A percentile compares a stretch with the other conserved stretches of the same genome.
Conservation (phyloP, 2,113 vertebrate species). For the Sceloporus tristichus region DNA sequence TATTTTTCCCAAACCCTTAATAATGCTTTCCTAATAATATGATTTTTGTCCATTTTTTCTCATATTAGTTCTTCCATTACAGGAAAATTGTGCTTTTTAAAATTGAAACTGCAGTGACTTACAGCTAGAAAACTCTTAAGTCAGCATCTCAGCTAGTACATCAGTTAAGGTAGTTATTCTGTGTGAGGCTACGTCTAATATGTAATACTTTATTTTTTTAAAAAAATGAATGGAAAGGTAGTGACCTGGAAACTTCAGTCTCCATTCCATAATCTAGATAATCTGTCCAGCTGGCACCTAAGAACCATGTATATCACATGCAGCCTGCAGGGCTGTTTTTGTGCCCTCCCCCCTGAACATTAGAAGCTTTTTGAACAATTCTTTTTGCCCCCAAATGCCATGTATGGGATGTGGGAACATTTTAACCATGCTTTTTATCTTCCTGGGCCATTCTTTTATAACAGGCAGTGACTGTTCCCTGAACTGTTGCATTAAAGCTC, state of each 20-base stretch:
- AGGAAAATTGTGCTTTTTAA: background rate
- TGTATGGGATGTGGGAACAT: no score
- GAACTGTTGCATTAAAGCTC: no score
- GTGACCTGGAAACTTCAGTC: background rate
- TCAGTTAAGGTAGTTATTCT: background rate
- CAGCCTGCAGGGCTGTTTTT: no score
- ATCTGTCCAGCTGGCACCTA: background rate
- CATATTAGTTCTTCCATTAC: background rate
- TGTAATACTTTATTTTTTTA: no score
- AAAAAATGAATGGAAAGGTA: background rate
- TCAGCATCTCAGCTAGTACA: background rate
- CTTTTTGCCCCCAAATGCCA: no score
- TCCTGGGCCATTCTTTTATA: no score
- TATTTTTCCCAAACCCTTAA: no score
- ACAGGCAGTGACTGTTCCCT: no score
- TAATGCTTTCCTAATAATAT: no score
- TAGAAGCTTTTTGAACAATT: no score
- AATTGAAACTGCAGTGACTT: background rate
- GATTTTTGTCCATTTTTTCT: background rate
- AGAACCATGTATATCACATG: background rate
- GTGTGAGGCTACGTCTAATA: background rate
- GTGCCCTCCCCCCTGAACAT: no score
- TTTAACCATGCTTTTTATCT: no score
- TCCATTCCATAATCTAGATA: background rate
- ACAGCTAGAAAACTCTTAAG: background rate